These are phyloP conservation scores for Echiichthys vipera DNA, from an alignment of 2,797 vertebrate species.

Conservation along the genomic window DNA sequence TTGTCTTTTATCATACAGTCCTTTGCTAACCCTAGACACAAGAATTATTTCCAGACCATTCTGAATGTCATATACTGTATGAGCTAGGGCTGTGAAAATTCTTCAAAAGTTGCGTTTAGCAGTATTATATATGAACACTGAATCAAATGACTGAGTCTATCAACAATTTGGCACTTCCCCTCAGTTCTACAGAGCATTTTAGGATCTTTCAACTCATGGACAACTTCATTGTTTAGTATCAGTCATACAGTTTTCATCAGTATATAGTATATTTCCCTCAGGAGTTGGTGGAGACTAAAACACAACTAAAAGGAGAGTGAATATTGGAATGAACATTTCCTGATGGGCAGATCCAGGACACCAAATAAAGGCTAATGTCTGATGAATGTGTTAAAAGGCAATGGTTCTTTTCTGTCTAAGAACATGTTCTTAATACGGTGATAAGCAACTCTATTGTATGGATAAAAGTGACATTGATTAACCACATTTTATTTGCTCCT, in stretches of 20 bases:
- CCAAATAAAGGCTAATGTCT: neutral
- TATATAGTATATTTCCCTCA: neutral
- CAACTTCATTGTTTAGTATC: neutral
- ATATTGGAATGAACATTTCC: neutral
- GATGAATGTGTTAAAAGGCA: neutral
- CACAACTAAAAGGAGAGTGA: neutral
- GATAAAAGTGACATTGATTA: neutral
- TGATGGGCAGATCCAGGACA: neutral
- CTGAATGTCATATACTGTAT: neutral
- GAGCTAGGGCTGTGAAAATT: neutral
- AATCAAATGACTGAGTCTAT: neutral
- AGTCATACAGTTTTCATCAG: neutral
- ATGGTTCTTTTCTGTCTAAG: too few relatives aligned
- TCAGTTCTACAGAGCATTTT: neutral
- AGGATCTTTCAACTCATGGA: neutral
- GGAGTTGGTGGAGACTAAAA: slow-evolving; percentile 4
- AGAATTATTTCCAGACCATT: neutral
- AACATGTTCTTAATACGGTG: too few relatives aligned
- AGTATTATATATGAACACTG: neutral
- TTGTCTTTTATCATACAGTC: neutral
- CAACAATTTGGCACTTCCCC: neutral
- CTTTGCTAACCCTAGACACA: neutral
- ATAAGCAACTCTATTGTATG: neutral
- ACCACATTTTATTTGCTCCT: neutral
- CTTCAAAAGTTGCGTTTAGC: neutral